Evolutionary conservation across 1,140 invertebrate species (phyloP), one percentile per base, ranked within the genome.

Genomic region (Cotesia chilonis): DNA sequence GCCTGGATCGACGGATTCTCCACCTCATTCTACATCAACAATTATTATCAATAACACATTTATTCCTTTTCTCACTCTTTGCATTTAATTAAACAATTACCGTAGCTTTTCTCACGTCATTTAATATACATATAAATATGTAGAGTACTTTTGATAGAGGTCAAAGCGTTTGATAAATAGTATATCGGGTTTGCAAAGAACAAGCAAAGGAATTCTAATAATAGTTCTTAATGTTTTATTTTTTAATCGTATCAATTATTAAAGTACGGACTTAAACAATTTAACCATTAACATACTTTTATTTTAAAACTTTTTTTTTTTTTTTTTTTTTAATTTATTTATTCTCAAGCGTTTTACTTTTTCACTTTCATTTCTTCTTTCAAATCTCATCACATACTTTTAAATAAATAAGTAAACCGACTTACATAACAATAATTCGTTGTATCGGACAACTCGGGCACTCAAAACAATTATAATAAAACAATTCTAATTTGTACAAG

Each of bases 11-110:
- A 17, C 36, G 10, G 20, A 12, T 70, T 68, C 71, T 72, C 60
- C 67, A 71, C 72, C 68, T 68, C 71, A 73, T 71, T 64, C 67
- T 63, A 77, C 75, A 71, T 74, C 74, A 78, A 78, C 76, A 77
- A 78, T 78, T 73, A 78, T 78, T 73, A 28, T 28, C 28, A 28
- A 28, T 28, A 78, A 78, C 77, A 76, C 69, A 66, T 71, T 70
- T 10, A 41, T 71, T 54, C 71, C 65, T 28, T 61, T 14, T n/a
- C 59, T 73, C 37, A 65, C 71, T 68, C 51, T 71, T 73, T 41
- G 71, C 74, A 61, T 38, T 37, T 68, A 14, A 7, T 65, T 14
- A 36, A 51, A 61, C 17, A 41, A 38, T 9, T 72, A 36, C 17
- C 57, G 36, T 55, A 20, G 28, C 64, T 54, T 65, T 63, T 68